Conservation (phyloP, 2,888 invertebrate genomes). For the Homarus gammarus region DNA sequence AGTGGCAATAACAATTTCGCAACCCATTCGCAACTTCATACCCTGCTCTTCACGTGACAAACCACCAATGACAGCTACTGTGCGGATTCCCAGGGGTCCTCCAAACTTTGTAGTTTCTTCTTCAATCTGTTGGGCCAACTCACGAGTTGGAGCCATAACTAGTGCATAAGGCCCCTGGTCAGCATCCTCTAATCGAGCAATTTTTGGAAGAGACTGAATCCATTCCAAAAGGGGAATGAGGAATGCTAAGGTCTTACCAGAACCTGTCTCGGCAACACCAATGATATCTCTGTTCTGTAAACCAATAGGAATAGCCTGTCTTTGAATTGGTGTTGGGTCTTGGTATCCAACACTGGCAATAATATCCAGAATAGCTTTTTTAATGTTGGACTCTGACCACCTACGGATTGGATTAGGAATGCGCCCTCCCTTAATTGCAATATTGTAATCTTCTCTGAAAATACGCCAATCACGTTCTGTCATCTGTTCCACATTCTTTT, state of each 20-base stretch:
- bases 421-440: conserved; percentile 96
- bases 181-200: conserved; percentile 92
- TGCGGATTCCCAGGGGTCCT: conserved; percentile 92
- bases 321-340: conserved; percentile 99
- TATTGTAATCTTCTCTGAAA: conserved; percentile 99
- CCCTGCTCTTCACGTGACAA: conserved; percentile 99
- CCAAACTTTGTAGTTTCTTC: conserved; percentile 99
- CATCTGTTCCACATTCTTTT: conserved; percentile 96
- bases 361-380: conserved; percentile 93
- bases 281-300: conserved; percentile 96
- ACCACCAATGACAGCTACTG: conserved; percentile 98
- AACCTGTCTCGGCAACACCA: conserved; percentile 99
- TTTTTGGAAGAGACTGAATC: conserved; percentile 98
- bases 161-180: conserved; percentile 99
- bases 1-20: conserved; percentile 99
- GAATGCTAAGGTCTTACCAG: conserved; percentile 99
- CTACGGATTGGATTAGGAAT: conserved; percentile 97
- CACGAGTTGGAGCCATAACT: conserved; percentile 99
- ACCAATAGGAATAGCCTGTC: conserved; percentile 99
- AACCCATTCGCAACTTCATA: conserved; percentile 95
- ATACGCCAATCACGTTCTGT: conserved; percentile 99
- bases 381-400: conserved; percentile 96
- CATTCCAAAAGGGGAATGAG: conserved; percentile 97
- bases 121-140: conserved; percentile 99
- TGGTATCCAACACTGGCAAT: conserved; percentile 97